Base-by-base conservation (phyloP, 2,888 invertebrate genomes). In the Meiosimyza platycephala region DNA sequence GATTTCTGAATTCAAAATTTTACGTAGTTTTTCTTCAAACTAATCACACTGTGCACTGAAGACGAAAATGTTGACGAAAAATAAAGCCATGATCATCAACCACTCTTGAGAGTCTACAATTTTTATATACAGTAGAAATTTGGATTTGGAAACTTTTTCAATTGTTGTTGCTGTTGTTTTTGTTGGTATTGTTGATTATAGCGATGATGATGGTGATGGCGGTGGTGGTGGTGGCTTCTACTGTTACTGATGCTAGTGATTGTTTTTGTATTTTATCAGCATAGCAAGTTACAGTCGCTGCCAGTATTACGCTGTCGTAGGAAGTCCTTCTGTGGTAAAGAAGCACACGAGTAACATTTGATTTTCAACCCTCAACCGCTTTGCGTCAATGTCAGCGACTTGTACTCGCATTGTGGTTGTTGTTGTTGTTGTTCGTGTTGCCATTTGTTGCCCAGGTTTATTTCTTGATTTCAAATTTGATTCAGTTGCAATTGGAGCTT, bases 401-500 rank as follows among this genome's bases (percentile, higher is more conserved):
- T 40, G 60, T 22, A 16, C 18, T 22, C 16, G 13, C 18, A 47
- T 15, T 50, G 64, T 65, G 55, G 60, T 65, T 71, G 71, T 72
- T 70, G 54, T 50, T 72, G 66, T 57, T 72, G 69, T 15, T 72
- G 67, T 63, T 50, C 16, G 51, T 57, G 63, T 7, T 33, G 28
- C 18, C 65, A 64, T 67, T 74, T 74, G 73, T 67, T 74, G 67
- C 57, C 71, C 73, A 67, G 71, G 28, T 48, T 70, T 69, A 64
- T 55, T 57, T 18, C 12, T 66, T 63, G 66, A 48, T 50, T 22
- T 52, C 76, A 69, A 78, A 85, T 78, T 85, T 85, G 86, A 83
- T 84, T 87, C 87, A 87, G 87, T 87, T 86, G 85, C 87, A 86
- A 86, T 81, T 84, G 84, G 83, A 80, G 81, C 82, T 83, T 86